Evolutionary conservation across 2,113 vertebrate genomes (phyloP).

Genomic region (Nyctibius bracteatus): DNA sequence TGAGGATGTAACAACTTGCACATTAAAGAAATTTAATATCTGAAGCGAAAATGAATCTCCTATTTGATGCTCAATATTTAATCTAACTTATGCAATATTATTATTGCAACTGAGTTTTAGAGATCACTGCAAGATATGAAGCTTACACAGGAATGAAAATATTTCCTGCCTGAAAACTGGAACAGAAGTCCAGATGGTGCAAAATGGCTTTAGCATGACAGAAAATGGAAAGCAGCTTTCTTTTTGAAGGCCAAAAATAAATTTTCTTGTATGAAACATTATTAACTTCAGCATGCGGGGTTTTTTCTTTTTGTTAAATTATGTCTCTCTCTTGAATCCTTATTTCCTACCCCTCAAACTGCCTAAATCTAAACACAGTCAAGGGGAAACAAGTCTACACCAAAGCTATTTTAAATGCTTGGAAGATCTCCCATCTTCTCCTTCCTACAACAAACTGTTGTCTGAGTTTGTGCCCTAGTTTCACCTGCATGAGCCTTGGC

Average conservation of each 20-base stretch:
- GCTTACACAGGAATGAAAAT: neutral
- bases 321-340: neutral
- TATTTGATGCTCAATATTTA: neutral
- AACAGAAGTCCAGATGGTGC: neutral
- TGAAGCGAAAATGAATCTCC: neutral
- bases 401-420: neutral
- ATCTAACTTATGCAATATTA: neutral
- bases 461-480: neutral
- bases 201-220: neutral
- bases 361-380: neutral
- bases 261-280: neutral
- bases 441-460: neutral
- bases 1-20: neutral
- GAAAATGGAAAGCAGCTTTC: conserved; percentile 15
- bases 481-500: neutral
- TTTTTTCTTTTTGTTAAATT: neutral
- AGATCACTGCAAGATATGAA: neutral
- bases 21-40: neutral
- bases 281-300: neutral
- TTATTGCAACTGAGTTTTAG: neutral
- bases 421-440: neutral
- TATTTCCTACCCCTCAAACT: neutral
- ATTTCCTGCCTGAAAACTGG: conserved; percentile 6
- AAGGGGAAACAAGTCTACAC: neutral
- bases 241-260: neutral